phyloP scores from a whole-genome alignment of 1,140 invertebrate genomes.

The Drosophila punjabiensis region DNA sequence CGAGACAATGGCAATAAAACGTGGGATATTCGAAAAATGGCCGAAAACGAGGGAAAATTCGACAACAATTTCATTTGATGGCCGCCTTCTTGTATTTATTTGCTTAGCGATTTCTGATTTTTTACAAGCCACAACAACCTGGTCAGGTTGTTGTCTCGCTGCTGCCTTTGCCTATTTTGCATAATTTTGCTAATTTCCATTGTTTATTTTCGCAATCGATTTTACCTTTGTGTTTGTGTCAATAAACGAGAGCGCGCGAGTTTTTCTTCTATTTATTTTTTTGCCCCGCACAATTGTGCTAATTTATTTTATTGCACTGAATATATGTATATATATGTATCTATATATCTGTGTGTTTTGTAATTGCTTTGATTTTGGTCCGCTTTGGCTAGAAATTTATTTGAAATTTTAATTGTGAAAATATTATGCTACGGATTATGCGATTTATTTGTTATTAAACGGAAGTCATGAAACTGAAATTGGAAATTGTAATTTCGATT shows the following conservation, averaged over 20 bases:
- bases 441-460: constrained; percentile 85
- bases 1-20: constrained; percentile 39
- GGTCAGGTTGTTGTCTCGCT: constrained; percentile 29
- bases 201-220: constrained; percentile 79
- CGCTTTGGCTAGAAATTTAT: constrained; percentile 81
- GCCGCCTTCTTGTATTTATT: constrained; percentile 68
- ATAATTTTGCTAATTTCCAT: constrained; percentile 79
- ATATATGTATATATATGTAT: constrained; percentile 1
- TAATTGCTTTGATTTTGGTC: constrained; percentile 76
- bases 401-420: constrained; percentile 84
- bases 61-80: constrained; percentile 33
- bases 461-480: constrained; percentile 81
- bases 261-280: constrained; percentile 49
- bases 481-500: constrained; percentile 69
- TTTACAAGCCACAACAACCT: constrained; percentile 70
- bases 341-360: constrained; percentile 32
- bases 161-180: constrained; percentile 60
- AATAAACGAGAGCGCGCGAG: constrained; percentile 58
- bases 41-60: constrained; percentile 45
- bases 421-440: constrained; percentile 83
- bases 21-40: constrained; percentile 55
- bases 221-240: constrained; percentile 73
- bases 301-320: constrained; percentile 80
- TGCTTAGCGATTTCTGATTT: constrained; percentile 71
- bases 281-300: constrained; percentile 62